Percentiles rank a stretch among this genome's conserved stretches.
These are phyloP conservation scores for Pseudomugil tenellus DNA, from an alignment of 2,797 vertebrate genomes.

Conservation along the genomic window DNA sequence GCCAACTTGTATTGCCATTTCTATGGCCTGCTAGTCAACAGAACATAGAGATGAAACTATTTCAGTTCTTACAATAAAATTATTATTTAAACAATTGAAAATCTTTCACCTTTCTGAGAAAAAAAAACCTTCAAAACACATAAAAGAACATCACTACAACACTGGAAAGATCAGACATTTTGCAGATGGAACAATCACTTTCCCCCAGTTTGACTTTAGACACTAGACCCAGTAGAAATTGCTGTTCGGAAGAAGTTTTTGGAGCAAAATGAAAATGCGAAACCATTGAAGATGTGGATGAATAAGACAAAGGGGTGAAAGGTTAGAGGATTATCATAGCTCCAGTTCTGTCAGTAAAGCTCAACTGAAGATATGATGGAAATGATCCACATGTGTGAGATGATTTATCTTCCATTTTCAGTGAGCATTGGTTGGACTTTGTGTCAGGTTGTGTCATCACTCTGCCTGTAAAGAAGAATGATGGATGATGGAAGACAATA, in stretches of 20 bases:
- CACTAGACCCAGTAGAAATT: too few species aligned
- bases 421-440: neutral
- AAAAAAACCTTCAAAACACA: neutral
- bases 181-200: too few species aligned
- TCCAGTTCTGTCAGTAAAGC: neutral
- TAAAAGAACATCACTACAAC: neutral
- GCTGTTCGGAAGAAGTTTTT: too few species aligned
- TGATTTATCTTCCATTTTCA: neutral
- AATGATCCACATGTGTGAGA: neutral
- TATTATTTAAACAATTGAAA: too few species aligned
- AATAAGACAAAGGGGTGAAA: neutral
- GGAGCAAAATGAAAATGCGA: too few species aligned
- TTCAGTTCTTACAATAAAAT: too few species aligned
- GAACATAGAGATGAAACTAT: too few species aligned
- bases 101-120: too few species aligned
- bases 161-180: neutral
- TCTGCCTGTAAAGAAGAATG: neutral
- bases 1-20: too few species aligned
- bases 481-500: neutral
- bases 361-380: neutral
- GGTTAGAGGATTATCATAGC: neutral
- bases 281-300: neutral
- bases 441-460: neutral
- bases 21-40: too few species aligned
- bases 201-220: too few species aligned